phyloP scores from a whole-genome alignment of 2,797 vertebrate genomes.

The Vireo griseus region DNA sequence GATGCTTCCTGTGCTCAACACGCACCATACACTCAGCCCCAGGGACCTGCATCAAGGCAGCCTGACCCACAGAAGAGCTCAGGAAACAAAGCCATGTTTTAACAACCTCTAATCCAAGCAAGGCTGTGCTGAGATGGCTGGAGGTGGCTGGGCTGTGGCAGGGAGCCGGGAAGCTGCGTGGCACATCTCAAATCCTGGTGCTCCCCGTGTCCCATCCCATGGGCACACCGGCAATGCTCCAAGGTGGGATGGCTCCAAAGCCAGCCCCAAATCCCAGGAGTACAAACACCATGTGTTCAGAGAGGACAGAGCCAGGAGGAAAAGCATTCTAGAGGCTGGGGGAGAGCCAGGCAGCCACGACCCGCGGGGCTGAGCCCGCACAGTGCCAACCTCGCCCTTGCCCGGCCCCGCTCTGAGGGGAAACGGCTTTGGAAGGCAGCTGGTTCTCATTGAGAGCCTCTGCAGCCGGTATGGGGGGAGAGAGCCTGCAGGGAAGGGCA shows the following conservation, averaged over 20 bases:
- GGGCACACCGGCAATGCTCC: fast-evolving
- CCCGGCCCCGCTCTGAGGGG: constrained; percentile 10
- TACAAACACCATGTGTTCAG: neutral
- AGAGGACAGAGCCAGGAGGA: neutral
- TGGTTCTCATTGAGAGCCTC: constrained; percentile 45
- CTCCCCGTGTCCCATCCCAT: neutral
- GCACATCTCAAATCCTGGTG: neutral
- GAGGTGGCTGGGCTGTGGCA: neutral
- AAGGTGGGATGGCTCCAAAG: neutral
- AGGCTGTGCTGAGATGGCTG: neutral
- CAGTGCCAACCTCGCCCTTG: neutral
- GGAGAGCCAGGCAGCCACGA: neutral
- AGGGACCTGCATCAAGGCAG: neutral
- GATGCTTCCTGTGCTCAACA: neutral
- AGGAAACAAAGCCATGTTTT: neutral
- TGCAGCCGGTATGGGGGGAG: neutral
- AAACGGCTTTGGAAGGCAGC: constrained; percentile 5
- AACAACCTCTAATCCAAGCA: neutral
- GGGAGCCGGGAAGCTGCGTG: fast-evolving
- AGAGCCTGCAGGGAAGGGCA: constrained; percentile 14
- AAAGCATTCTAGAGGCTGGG: neutral
- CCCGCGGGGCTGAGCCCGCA: neutral
- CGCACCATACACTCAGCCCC: neutral
- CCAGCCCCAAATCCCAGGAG: neutral
- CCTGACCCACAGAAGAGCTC: neutral